Conservation (phyloP, 2,888 invertebrate genomes). For the Orthonychiurus folsomi region DNA sequence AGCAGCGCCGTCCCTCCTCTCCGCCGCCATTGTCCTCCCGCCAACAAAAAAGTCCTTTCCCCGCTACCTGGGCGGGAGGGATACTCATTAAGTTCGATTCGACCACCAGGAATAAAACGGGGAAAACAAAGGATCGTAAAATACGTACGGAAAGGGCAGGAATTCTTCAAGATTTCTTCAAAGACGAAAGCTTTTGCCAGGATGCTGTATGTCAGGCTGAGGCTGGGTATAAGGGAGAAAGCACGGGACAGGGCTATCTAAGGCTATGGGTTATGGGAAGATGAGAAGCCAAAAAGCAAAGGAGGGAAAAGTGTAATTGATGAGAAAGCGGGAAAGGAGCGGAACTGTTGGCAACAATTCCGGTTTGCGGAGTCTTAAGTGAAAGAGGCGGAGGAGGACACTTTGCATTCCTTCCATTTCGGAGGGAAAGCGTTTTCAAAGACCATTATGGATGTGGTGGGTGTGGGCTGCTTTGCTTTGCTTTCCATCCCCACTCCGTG, state of each 20-base stretch:
- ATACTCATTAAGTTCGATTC: constrained; percentile 15
- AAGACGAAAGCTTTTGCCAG: too few relatives aligned
- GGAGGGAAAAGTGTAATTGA: constrained; percentile 19
- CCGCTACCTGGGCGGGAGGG: not conserved
- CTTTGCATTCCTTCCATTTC: not conserved
- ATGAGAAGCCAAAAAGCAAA: too few relatives aligned
- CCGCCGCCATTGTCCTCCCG: too few relatives aligned
- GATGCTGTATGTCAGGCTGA: too few relatives aligned
- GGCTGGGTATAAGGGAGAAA: too few relatives aligned
- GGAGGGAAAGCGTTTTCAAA: constrained; percentile 11
- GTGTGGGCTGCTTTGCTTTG: not conserved
- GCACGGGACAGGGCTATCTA: too few relatives aligned
- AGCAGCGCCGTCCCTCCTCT: too few relatives aligned
- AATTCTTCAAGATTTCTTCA: too few relatives aligned
- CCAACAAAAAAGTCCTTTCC: not conserved
- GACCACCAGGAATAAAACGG: constrained; percentile 6
- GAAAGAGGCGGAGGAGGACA: not conserved
- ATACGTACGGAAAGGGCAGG: not conserved
- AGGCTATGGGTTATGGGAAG: too few relatives aligned
- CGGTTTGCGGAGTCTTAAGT: not conserved
- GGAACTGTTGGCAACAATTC: constrained; percentile 1
- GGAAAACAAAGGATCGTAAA: not conserved
- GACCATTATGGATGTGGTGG: constrained; percentile 28
- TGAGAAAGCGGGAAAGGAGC: constrained; percentile 11
- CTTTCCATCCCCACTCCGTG: constrained; percentile 11